phyloP scores from a whole-genome alignment of 1,140 invertebrate genomes.

The Brachionus sp. region DNA sequence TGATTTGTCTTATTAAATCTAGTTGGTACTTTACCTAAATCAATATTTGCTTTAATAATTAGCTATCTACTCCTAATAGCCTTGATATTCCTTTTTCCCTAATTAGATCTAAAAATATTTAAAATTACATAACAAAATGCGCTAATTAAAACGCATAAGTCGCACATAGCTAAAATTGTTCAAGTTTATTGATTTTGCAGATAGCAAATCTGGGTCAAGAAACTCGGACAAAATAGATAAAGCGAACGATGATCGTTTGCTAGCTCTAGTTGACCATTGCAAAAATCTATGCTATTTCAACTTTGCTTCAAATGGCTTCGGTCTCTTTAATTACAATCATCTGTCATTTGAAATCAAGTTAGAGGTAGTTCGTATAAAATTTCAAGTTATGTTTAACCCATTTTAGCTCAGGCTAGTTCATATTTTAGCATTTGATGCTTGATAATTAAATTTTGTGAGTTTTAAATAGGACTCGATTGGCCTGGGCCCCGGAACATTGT shows the following conservation, averaged over 20 bases:
- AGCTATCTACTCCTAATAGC: background rate
- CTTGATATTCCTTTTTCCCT: background rate
- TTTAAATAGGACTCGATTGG: background rate
- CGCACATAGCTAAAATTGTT: background rate
- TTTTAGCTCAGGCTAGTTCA: background rate
- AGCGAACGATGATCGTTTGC: background rate
- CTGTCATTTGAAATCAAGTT: constrained; percentile 15
- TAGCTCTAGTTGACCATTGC: background rate
- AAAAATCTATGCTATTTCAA: background rate
- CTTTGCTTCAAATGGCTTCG: background rate
- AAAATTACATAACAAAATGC: background rate
- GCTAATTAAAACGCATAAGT: background rate
- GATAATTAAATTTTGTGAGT: constrained; percentile 24
- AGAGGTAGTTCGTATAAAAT: constrained; percentile 17
- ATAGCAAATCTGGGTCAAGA: background rate
- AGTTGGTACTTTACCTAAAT: background rate
- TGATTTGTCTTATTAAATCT: background rate
- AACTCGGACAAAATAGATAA: background rate
- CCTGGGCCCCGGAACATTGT: background rate
- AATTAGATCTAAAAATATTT: background rate
- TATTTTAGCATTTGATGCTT: background rate
- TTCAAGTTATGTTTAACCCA: background rate
- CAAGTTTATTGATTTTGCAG: background rate
- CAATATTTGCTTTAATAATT: background rate
- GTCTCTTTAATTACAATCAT: constrained; percentile 15